These are phyloP conservation scores for Heterotilapia buettikoferi DNA, from an alignment of 2,113 vertebrate species.

Conservation along the genomic window DNA sequence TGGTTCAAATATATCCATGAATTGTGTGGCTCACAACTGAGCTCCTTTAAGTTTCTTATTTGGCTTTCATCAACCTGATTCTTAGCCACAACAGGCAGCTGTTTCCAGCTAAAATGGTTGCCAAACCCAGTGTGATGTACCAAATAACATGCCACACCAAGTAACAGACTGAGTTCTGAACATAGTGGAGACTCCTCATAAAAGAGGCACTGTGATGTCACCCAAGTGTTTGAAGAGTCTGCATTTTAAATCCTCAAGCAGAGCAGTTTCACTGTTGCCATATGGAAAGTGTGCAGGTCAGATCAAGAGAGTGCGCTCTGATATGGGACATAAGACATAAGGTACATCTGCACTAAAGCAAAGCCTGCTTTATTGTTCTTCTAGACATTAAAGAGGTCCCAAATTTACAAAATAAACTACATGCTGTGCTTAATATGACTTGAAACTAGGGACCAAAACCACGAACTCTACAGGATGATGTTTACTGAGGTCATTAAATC, in stretches of 20 bases:
- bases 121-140: neutral
- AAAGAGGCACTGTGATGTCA: neutral
- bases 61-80: neutral
- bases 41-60: neutral
- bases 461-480: neutral
- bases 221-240: neutral
- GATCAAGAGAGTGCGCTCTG: neutral
- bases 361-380: neutral
- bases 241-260: neutral
- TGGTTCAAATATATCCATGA: neutral
- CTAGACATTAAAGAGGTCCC: neutral
- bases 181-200: neutral
- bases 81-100: neutral
- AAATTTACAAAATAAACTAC: neutral
- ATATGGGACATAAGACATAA: neutral
- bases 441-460: neutral
- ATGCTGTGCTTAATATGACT: neutral
- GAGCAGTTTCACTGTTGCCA: neutral
- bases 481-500: neutral
- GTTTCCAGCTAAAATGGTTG: neutral
- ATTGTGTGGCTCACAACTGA: neutral
- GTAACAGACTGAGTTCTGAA: neutral
- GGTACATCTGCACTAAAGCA: neutral
- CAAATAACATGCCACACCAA: neutral
- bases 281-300: neutral